phyloP scores from a whole-genome alignment of 2,888 invertebrate species.

The Bellardia bayeri region DNA sequence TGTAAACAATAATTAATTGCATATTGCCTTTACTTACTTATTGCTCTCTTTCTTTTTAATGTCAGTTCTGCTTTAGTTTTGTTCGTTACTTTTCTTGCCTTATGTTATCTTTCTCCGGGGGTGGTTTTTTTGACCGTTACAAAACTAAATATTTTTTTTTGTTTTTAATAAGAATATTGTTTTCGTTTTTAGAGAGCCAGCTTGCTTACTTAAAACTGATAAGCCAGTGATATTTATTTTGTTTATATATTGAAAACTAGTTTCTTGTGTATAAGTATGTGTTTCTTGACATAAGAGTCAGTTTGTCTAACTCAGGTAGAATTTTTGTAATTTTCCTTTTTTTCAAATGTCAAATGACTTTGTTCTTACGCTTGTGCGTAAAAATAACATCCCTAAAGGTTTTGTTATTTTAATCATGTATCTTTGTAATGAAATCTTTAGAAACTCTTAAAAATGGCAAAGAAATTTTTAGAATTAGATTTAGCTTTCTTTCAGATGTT shows the following conservation, averaged over 20 bases:
- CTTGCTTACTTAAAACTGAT: not conserved
- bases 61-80: too few relatives aligned
- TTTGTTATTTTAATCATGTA: not conserved
- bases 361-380: not conserved
- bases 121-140: slow-evolving; percentile 70
- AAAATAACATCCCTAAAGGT: not conserved
- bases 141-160: slow-evolving; percentile 24
- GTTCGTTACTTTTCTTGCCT: not conserved
- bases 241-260: slow-evolving; percentile 1
- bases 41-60: not conserved
- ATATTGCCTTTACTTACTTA: not conserved
- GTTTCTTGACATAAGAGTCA: too few relatives aligned
- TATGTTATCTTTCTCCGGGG: slow-evolving; percentile 14
- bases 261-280: not conserved
- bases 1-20: too few relatives aligned
- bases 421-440: not conserved
- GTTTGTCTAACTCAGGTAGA: slow-evolving; percentile 31
- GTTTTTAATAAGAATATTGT: not conserved
- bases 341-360: not conserved
- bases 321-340: slow-evolving; percentile 1
- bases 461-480: too few relatives aligned
- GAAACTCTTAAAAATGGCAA: not conserved
- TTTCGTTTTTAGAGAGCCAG: not conserved
- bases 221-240: not conserved
- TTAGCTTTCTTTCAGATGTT: too few relatives aligned